Evolutionary conservation across 2,113 vertebrate species (phyloP).

Genomic region (Thomomys bottae): DNA sequence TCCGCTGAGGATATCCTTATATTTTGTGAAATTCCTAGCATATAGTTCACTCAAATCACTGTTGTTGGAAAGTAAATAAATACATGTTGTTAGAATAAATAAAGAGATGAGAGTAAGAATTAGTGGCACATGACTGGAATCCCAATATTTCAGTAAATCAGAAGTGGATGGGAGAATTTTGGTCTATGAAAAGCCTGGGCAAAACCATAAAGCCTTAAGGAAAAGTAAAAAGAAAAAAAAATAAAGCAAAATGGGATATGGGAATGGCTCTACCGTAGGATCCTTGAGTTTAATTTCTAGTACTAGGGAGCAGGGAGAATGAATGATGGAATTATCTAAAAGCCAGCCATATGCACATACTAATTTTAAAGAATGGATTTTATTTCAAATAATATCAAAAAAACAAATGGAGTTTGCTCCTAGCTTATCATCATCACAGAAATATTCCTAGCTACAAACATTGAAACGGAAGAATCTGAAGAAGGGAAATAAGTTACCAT

Average conservation of each 20-base stretch:
- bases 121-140: neutral
- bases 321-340: neutral
- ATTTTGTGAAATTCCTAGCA: neutral
- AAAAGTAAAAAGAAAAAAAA: too few relatives aligned
- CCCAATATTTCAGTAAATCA: too few relatives aligned
- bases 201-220: too few relatives aligned
- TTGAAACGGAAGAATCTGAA: neutral
- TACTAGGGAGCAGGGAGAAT: too few relatives aligned
- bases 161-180: too few relatives aligned
- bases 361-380: neutral
- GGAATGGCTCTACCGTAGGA: too few relatives aligned
- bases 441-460: neutral
- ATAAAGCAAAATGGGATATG: too few relatives aligned
- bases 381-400: neutral
- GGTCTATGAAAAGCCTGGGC: too few relatives aligned
- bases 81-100: too few relatives aligned
- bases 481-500: neutral
- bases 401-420: neutral
- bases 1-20: neutral
- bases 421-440: neutral
- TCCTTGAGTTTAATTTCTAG: too few relatives aligned
- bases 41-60: neutral
- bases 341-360: neutral
- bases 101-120: neutral
- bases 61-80: neutral